A percentile compares a stretch with the other conserved stretches of the same genome.
These are phyloP conservation scores for Calycopis cecrops DNA, from an alignment of 1,140 invertebrate species.

Conservation along the genomic window DNA sequence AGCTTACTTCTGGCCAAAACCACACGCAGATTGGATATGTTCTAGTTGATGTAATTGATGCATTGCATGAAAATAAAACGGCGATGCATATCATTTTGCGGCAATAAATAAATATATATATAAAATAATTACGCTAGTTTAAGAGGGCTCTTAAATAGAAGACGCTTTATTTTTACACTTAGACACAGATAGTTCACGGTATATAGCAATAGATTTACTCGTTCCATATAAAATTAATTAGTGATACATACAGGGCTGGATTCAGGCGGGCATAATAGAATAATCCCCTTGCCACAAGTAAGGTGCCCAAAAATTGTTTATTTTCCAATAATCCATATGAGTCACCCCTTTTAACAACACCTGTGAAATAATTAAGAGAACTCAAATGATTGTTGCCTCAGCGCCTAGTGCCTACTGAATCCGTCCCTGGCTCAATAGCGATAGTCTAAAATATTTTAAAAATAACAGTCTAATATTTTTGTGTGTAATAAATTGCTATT, in stretches of 20 bases:
- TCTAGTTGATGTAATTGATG: background rate
- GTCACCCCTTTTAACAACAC: too few relatives aligned
- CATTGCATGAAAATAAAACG: background rate
- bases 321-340: too few relatives aligned
- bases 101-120: background rate
- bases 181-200: conserved; percentile 7
- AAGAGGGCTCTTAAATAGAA: conserved; percentile 1
- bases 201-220: conserved; percentile 2
- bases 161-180: conserved; percentile 12
- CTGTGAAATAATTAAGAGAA: too few relatives aligned
- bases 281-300: too few relatives aligned
- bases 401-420: too few relatives aligned
- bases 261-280: background rate
- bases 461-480: too few relatives aligned
- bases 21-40: too few relatives aligned
- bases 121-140: conserved; percentile 4
- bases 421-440: too few relatives aligned
- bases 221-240: conserved; percentile 4
- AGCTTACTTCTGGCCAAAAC: background rate
- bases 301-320: too few relatives aligned
- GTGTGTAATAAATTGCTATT: too few relatives aligned
- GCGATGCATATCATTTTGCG: background rate
- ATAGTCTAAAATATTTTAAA: too few relatives aligned
- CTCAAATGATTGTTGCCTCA: too few relatives aligned
- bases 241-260: background rate